These are phyloP conservation scores for Pardosa pseudoannulata DNA, from an alignment of 2,888 invertebrate species.

Conservation along the genomic window DNA sequence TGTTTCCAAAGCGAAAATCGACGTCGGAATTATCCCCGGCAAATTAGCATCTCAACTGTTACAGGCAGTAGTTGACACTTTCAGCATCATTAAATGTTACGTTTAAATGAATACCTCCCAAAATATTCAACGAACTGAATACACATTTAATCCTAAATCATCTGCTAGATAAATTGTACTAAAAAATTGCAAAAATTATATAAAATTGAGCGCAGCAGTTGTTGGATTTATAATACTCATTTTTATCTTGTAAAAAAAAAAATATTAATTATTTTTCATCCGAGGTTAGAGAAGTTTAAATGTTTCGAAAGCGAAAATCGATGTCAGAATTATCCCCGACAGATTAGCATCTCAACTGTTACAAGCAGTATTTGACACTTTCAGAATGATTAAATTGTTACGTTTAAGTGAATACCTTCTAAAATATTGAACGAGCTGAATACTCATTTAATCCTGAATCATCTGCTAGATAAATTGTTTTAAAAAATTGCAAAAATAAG, in stretches of 20 bases:
- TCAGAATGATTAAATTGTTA: not conserved
- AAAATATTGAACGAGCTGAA: too few species aligned
- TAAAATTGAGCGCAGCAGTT: too few species aligned
- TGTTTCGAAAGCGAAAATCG: not conserved
- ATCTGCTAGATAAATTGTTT: too few species aligned
- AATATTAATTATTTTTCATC: too few species aligned
- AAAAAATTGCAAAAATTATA: too few species aligned
- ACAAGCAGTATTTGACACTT: not conserved
- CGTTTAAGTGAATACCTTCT: not conserved
- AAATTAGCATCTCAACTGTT: conserved; percentile 13
- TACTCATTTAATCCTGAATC: too few species aligned
- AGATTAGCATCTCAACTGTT: conserved; percentile 10
- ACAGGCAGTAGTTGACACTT: not conserved
- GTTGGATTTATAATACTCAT: too few species aligned
- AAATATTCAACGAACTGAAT: not conserved
- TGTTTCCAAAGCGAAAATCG: not conserved
- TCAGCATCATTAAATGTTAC: not conserved
- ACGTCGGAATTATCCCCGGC: not conserved
- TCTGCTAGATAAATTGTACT: too few species aligned
- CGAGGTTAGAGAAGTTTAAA: conserved; percentile 5
- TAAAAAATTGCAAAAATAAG: too few species aligned
- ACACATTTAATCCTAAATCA: too few species aligned
- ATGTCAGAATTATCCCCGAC: not conserved
- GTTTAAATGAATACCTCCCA: not conserved
- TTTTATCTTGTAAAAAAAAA: too few species aligned